A percentile compares a stretch with the other conserved stretches of the same genome.
Conservation (phyloP, 1,140 invertebrate species). For the Bicyclus anynana region DNA sequence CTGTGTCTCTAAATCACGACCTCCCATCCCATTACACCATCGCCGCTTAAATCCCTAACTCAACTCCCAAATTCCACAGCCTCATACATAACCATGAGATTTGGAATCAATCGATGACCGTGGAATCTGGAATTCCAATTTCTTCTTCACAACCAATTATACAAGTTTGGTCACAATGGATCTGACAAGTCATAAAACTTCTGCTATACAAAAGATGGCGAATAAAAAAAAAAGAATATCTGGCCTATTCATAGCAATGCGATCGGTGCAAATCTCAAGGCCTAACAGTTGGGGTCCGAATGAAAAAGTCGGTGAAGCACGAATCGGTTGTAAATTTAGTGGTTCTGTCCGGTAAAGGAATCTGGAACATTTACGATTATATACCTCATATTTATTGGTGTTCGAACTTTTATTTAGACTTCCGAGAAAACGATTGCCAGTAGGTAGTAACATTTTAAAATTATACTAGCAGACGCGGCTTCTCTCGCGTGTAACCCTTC, state of each 20-base stretch:
- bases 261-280: constrained; percentile 44
- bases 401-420: background rate
- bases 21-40: too few species aligned
- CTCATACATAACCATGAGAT: constrained; percentile 23
- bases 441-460: too few species aligned
- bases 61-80: background rate
- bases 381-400: background rate
- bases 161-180: constrained; percentile 13
- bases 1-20: too few species aligned
- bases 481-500: too few species aligned
- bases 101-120: constrained; percentile 18
- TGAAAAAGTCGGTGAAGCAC: constrained; percentile 23
- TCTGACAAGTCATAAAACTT: constrained; percentile 29
- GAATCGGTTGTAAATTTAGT: constrained; percentile 9
- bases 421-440: background rate
- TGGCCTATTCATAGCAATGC: constrained; percentile 42
- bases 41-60: background rate
- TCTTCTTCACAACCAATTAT: constrained; percentile 20
- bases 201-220: constrained; percentile 23
- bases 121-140: constrained; percentile 17
- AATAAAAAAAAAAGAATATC: constrained; percentile 26
- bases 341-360: background rate
- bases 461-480: too few species aligned
- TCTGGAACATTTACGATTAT: background rate
- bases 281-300: constrained; percentile 44